These are phyloP conservation scores for Ethmia dodecea DNA, from an alignment of 2,888 invertebrate genomes.

Conservation along the genomic window DNA sequence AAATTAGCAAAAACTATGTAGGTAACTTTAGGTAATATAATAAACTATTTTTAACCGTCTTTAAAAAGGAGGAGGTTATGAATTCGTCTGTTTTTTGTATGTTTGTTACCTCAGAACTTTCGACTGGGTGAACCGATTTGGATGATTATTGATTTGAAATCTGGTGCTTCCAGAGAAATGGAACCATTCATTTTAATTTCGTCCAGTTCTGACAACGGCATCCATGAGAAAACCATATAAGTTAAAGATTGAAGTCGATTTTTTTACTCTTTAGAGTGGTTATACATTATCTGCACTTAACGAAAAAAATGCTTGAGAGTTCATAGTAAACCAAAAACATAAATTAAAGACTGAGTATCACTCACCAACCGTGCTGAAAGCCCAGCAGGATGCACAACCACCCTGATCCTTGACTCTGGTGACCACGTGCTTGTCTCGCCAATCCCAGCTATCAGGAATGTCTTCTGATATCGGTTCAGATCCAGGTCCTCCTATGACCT, in stretches of 20 bases:
- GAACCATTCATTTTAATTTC: neutral
- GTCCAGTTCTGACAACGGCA: too few species aligned
- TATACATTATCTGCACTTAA: neutral
- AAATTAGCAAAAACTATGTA: neutral
- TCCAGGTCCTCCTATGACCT: neutral
- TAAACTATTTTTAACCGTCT: too few species aligned
- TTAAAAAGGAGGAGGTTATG: too few species aligned
- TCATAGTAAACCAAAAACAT: neutral
- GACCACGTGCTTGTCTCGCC: slow-evolving; percentile 86
- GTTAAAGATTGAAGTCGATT: too few species aligned
- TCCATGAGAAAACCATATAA: too few species aligned
- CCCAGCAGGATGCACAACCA: slow-evolving; percentile 89
- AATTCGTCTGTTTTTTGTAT: too few species aligned
- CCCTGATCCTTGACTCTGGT: slow-evolving; percentile 88
- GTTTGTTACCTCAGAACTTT: too few species aligned
- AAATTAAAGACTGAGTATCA: too few species aligned
- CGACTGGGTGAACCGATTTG: too few species aligned
- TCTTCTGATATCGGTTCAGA: neutral
- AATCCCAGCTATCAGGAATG: slow-evolving; percentile 66
- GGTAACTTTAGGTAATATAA: neutral
- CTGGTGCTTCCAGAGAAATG: neutral
- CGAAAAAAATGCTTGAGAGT: neutral
- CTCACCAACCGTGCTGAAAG: slow-evolving; percentile 42
- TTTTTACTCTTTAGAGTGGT: too few species aligned
- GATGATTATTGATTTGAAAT: too few species aligned